Conservation (phyloP, 2,797 vertebrate species). For the Acridotheres tristis region DNA sequence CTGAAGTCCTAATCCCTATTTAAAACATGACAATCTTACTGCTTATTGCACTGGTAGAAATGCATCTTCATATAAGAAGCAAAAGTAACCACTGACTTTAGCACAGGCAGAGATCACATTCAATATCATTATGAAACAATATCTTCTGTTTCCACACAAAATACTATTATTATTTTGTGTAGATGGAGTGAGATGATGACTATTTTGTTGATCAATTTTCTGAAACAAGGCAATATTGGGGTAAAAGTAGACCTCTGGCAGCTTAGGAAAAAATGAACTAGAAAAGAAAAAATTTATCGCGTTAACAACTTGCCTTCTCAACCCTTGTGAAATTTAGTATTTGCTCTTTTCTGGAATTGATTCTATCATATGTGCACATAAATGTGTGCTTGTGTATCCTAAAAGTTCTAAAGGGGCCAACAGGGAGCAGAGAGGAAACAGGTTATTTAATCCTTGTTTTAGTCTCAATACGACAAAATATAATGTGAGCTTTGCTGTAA, state of each 20-base stretch:
- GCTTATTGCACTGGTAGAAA: background rate
- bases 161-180: background rate
- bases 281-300: background rate
- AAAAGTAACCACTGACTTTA: background rate
- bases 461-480: background rate
- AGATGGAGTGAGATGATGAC: background rate
- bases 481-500: background rate
- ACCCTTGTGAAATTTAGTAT: background rate
- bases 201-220: background rate
- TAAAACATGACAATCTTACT: background rate
- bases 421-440: background rate
- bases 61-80: background rate
- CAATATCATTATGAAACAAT: background rate
- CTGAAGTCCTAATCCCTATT: background rate
- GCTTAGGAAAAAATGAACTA: background rate
- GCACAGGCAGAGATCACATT: background rate
- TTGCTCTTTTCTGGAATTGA: background rate
- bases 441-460: background rate
- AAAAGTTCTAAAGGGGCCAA: background rate
- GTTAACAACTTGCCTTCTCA: background rate
- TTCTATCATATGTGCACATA: background rate
- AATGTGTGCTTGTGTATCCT: background rate
- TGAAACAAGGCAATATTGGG: background rate
- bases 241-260: background rate
- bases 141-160: background rate